Percentiles rank a stretch among this genome's conserved stretches.
phyloP scores from a whole-genome alignment of 2,113 vertebrate genomes.

The Pluvianellus socialis region DNA sequence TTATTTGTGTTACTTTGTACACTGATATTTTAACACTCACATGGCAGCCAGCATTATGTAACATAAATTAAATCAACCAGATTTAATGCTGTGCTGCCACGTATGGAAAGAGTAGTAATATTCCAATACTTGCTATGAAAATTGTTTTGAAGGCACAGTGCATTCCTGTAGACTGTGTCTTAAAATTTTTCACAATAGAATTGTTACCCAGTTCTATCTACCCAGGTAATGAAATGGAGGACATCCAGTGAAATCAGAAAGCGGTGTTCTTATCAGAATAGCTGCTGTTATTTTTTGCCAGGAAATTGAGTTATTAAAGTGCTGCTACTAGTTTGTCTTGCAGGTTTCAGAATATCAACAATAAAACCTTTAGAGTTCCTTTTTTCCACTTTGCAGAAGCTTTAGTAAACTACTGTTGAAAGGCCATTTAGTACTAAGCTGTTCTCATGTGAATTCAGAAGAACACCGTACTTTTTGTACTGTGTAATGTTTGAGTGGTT shows the following conservation, averaged over 20 bases:
- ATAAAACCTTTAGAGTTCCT: background rate
- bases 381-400: background rate
- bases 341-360: background rate
- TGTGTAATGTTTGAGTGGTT: background rate
- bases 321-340: background rate
- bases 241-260: background rate
- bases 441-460: background rate
- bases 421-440: background rate
- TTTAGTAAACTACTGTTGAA: background rate
- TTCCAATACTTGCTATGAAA: background rate
- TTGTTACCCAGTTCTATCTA: background rate
- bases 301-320: background rate
- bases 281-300: background rate
- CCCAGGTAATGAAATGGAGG: background rate
- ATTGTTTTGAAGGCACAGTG: background rate
- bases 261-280: background rate
- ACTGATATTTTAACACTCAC: background rate
- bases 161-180: background rate
- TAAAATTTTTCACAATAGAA: background rate
- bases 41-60: background rate
- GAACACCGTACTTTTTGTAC: background rate
- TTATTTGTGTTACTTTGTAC: background rate
- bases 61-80: background rate
- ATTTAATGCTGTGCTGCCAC: background rate
- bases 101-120: background rate